Conservation (phyloP, 1,140 invertebrate genomes). For the Dendroctonus valens region DNA sequence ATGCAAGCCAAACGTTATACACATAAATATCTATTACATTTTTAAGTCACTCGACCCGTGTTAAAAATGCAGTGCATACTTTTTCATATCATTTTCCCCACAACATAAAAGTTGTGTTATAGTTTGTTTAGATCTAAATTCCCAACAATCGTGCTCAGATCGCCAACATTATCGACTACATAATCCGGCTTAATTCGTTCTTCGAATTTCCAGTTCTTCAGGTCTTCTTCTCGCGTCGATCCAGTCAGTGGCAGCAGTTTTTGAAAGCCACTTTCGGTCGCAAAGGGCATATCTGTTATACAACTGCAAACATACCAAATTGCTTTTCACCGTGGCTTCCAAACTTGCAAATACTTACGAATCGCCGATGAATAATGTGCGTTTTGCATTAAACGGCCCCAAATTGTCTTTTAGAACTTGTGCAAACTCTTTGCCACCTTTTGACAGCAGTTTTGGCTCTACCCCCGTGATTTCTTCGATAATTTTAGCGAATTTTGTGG, state of each 20-base stretch:
- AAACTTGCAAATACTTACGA: constrained; percentile 37
- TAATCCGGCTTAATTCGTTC: constrained; percentile 40
- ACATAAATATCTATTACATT: background rate
- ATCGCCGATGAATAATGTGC: constrained; percentile 41
- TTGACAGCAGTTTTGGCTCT: constrained; percentile 36
- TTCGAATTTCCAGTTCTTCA: constrained; percentile 36
- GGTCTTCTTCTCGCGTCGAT: constrained; percentile 36
- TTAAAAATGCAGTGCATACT: background rate
- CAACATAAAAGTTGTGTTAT: background rate
- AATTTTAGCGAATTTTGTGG: constrained; percentile 32
- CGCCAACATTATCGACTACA: constrained; percentile 41
- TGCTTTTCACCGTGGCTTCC: background rate
- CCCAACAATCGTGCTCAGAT: constrained; percentile 10
- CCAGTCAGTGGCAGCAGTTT: constrained; percentile 46
- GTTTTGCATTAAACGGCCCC: constrained; percentile 25
- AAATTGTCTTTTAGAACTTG: constrained; percentile 36
- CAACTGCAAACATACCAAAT: constrained; percentile 37
- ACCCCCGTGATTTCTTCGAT: constrained; percentile 36
- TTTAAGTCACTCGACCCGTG: background rate
- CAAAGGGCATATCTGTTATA: constrained; percentile 43
- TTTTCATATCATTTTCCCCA: background rate
- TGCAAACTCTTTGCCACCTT: constrained; percentile 36
- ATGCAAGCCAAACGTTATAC: no score
- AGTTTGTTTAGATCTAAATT: background rate
- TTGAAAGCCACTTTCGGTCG: constrained; percentile 38